phyloP scores from a whole-genome alignment of 2,888 invertebrate genomes.

The Diarsia mendica region DNA sequence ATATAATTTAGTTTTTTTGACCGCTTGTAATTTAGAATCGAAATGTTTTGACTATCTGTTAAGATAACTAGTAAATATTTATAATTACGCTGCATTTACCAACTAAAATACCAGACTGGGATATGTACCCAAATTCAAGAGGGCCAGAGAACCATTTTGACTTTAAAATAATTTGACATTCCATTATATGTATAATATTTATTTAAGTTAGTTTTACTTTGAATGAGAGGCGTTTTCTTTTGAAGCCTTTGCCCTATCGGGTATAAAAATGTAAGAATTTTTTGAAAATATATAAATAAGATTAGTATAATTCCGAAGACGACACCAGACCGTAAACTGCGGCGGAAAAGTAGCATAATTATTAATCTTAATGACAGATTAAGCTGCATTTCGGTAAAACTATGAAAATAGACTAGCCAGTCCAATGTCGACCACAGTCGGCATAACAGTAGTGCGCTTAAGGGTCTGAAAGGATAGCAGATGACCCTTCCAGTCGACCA shows the following conservation, averaged over 20 bases:
- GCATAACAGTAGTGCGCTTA: background rate
- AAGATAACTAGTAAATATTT: constrained; percentile 1
- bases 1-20: background rate
- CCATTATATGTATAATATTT: constrained; percentile 35
- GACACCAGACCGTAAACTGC: background rate
- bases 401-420: background rate
- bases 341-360: background rate
- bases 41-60: background rate
- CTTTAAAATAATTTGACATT: constrained; percentile 46
- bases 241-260: background rate
- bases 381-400: background rate
- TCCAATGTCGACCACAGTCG: background rate
- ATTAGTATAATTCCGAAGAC: background rate
- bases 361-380: background rate
- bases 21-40: background rate
- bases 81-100: constrained; percentile 32
- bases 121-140: constrained; percentile 35
- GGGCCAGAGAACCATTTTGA: constrained; percentile 51
- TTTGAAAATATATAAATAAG: background rate
- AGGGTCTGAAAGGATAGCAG: too few relatives aligned
- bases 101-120: constrained; percentile 21
- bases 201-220: constrained; percentile 5
- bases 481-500: too few relatives aligned
- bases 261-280: background rate
- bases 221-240: background rate